Base-by-base conservation (phyloP, 2,797 vertebrate genomes). In the Neosilurus mollespiculum region DNA sequence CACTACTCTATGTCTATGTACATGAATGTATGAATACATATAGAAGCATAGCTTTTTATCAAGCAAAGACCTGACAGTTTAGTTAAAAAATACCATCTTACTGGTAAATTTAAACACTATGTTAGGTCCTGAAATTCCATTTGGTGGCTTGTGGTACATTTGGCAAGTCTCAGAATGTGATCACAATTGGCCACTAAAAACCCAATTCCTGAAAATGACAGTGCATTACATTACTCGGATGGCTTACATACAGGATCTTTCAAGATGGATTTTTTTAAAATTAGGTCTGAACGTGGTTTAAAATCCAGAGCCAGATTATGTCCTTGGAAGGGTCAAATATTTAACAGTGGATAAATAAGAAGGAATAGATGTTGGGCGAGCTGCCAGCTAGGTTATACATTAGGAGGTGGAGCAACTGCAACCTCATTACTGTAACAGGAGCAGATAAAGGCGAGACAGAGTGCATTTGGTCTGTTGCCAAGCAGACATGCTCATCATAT, bases 401-500 rank as follows among this genome's bases (percentile, higher is more conserved):
- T 24, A 54, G 54, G 61, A 81, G 71, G 59, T 69, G 61, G 43
- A 69, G 37, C 43, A 10, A 58, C n/a, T 54, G 34, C 22, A 72
- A 30, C n/a, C 80, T 76, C 80, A 78, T 86, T 84, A 81, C 54
- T 62, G 64, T 64, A 66, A 64, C 67, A 72, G 67, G 56, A 78
- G 83, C 78, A 78, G 58, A 81, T 84, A 78, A 54, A 81, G 49
- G 65, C 73, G 64, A 77, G 58, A 64, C 54, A 78, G n/a, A 77
- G 71, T 78, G 54, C n/a, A 16, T n/a, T 66, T 81, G 65, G 80
- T 75, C 65, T 66, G n/a, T 26, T 76, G 75, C 69, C 87, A 82
- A 83, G 61, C 53, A 49, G 65, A 69, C 20, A 64, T 69, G 34
- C n/a, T 71, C 77, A 12, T 66, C 78, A 67, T 64, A 62, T 86